A percentile compares a stretch with the other conserved stretches of the same genome.
These are phyloP conservation scores for Caenorhabditis brenneri DNA, from an alignment of 1,140 invertebrate species.

Conservation along the genomic window DNA sequence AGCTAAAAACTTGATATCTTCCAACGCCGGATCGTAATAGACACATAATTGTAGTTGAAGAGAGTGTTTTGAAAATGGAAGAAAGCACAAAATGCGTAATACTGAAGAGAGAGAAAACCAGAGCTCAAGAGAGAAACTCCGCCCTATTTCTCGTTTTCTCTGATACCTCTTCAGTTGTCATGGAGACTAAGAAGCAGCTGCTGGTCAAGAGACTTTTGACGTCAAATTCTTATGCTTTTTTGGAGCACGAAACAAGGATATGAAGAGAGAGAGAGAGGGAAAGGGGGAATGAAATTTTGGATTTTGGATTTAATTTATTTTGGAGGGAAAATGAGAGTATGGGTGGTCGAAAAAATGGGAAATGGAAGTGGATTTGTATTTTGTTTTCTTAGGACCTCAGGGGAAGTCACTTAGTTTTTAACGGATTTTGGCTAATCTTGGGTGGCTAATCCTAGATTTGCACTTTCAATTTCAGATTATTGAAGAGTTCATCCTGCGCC, in stretches of 20 bases:
- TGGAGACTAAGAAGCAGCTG: conserved; percentile 10
- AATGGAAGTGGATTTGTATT: too few relatives aligned
- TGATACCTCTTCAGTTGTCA: not conserved
- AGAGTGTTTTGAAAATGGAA: not conserved
- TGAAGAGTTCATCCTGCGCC: too few relatives aligned
- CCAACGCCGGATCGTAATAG: not conserved
- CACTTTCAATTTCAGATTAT: too few relatives aligned
- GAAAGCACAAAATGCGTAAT: not conserved
- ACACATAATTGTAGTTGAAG: not conserved
- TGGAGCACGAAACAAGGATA: not conserved
- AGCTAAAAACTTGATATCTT: not conserved
- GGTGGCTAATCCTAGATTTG: too few relatives aligned
- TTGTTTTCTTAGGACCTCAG: not conserved
- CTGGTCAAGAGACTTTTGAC: not conserved
- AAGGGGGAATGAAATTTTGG: not conserved
- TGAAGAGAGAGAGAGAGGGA: not conserved
- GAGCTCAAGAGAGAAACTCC: not conserved
- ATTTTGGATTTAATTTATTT: too few relatives aligned
- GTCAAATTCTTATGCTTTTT: not conserved
- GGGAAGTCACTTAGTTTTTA: too few relatives aligned
- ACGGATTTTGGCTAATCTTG: too few relatives aligned
- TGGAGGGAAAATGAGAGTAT: not conserved
- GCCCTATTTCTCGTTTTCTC: not conserved
- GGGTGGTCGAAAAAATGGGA: not conserved
- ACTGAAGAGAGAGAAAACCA: not conserved